Evolutionary conservation across 2,113 vertebrate species (phyloP), one percentile per base, ranked within the genome.

Genomic region (Mesembrinibis cayennensis): DNA sequence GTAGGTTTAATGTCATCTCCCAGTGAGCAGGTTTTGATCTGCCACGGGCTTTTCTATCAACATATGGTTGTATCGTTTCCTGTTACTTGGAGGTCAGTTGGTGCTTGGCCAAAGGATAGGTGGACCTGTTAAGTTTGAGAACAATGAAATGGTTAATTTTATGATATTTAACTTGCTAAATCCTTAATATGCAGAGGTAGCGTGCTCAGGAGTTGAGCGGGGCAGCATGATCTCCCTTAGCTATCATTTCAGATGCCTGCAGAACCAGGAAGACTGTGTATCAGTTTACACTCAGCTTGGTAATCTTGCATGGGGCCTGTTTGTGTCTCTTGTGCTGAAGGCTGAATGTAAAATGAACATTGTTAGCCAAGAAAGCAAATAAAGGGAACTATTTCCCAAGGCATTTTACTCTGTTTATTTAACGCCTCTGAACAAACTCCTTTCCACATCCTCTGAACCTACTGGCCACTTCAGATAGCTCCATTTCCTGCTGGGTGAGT

Each of bases 321-420:
- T 95, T 93, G 89, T 89, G 86, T 91, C 93, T 91, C 84, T 72
- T 82, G 42, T 50, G 42, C 53, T 95, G 78, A 92, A 90, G 66
- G 62, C 87, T 90, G 81, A 95, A 95, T 70, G 81, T 70, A 88
- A 93, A 91, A 95, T 47, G 91, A 96, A 86, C 81, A 91, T 81
- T 97, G 89, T 97, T 95, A 95, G 89, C 93, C 93, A 94, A 96
- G 95, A 96, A 95, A 96, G 84, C 79, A 95, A 97, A 96, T 94
- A 96, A 91, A 93, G 69, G 87, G 91, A 95, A 77, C 84, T 90
- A 59, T 92, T 95, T 90, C 40, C 91, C 89, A 97, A 97, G 88
- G 55, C 70, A 94, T 93, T 95, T 95, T 84, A 29, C 70, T 95
- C 83, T 95, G 72, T 96, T 96, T 97, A 90, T 93, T 97, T 94